Base-by-base conservation (phyloP, 2,888 invertebrate species). In the Sphinx pinastri region DNA sequence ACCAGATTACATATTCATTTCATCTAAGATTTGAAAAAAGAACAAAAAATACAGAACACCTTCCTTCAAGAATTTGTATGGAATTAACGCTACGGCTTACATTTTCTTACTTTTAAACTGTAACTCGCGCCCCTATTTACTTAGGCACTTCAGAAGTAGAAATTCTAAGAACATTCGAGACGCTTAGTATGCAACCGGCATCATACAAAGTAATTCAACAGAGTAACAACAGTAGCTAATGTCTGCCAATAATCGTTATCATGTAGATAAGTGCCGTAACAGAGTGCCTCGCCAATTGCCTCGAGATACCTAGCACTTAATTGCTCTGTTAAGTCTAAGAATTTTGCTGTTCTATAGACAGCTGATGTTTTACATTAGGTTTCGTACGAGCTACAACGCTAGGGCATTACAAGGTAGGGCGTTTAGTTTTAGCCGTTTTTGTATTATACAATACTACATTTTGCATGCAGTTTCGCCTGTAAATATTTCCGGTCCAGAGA, bases 161-260 rank as follows among this genome's bases (percentile, higher is more conserved):
- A 60, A 59, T 16, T 49, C 69, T 69, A 19, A 77, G 71, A 79
- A 75, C 54, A 72, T 69, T 60, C 31, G 54, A 51, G 78, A 74
- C 77, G 75, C 78, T 88, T 84, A 81, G 83, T 86, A 89, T 88
- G 86, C 86, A 82, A 80, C 73, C 73, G 79, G 79, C 76, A 79
- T 80, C 75, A 75, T 73, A 73, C 79, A 75, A 79, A 78, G 81
- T 78, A 84, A 81, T 82, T 84, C 82, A 80, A 75, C 81, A 82
- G 80, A 80, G 81, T 81, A 84, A 85, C 85, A 84, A 83, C 84
- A 84, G 84, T 84, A 84, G 86, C 86, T 89, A 90, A 90, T 88
- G 88, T 83, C 77, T 76, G 80, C 87, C 86, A 88, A 91, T 92
- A 91, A 91, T 86, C 89, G 87, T 92, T 91, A 91, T 87, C 87